These are phyloP conservation scores for Eonycteris spelaea DNA, from an alignment of 2,113 vertebrate species.

Conservation along the genomic window DNA sequence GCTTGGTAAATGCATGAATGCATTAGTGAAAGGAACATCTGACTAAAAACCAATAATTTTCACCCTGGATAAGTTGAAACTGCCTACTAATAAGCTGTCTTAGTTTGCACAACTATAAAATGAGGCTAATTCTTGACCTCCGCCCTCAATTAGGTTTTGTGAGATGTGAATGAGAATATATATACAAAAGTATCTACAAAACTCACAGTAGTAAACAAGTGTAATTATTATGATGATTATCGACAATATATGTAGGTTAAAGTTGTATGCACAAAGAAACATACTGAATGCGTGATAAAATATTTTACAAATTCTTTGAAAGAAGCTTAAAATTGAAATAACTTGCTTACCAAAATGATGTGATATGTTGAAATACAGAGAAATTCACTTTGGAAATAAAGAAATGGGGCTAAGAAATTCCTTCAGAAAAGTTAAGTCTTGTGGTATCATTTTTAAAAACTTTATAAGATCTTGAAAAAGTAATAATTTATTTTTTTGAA, in stretches of 20 bases:
- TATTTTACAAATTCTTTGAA: neutral
- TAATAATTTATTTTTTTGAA: slow-evolving; percentile 3
- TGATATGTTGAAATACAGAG: neutral
- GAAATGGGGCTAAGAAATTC: neutral
- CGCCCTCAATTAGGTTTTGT: neutral
- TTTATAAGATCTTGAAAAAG: slow-evolving; percentile 9
- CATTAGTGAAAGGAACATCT: slow-evolving; percentile 15
- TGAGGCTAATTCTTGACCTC: neutral
- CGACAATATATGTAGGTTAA: neutral
- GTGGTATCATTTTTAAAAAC: neutral
- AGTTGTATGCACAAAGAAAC: neutral
- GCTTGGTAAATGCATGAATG: neutral
- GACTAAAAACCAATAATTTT: neutral
- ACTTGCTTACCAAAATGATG: neutral
- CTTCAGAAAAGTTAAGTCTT: slow-evolving; percentile 1
- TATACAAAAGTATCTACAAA: neutral
- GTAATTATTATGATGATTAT: neutral
- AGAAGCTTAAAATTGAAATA: slow-evolving; percentile 39
- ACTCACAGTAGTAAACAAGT: neutral
- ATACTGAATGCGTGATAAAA: neutral
- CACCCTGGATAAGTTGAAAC: slow-evolving; percentile 5
- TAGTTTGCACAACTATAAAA: slow-evolving; percentile 2
- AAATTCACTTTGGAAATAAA: slow-evolving; percentile 38
- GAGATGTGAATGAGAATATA: neutral
- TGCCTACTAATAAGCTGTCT: neutral